These are phyloP conservation scores for Agriotes lineatus DNA, from an alignment of 2,888 invertebrate genomes.

Conservation along the genomic window DNA sequence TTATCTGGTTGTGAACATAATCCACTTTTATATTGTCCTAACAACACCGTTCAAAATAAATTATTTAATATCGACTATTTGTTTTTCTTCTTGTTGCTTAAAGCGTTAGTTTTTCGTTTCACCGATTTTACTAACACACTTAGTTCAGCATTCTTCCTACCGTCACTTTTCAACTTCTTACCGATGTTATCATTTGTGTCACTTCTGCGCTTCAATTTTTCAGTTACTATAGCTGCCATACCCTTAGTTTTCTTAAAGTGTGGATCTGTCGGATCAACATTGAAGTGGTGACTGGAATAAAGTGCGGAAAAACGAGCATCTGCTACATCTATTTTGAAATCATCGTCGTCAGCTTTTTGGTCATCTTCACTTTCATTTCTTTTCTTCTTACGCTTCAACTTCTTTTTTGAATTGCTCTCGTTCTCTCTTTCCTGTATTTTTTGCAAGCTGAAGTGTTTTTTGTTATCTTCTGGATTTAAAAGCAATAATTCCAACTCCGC, in stretches of 20 bases:
- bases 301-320: slow-evolving; percentile 89
- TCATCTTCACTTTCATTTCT: too few relatives aligned
- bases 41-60: slow-evolving; percentile 25
- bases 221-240: slow-evolving; percentile 84
- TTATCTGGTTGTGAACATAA: slow-evolving; percentile 30
- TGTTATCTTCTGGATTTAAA: slow-evolving; percentile 72
- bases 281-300: slow-evolving; percentile 87
- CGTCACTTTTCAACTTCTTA: slow-evolving; percentile 59
- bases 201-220: slow-evolving; percentile 82
- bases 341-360: slow-evolving; percentile 67
- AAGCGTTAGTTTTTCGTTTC: slow-evolving; percentile 75
- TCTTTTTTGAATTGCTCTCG: slow-evolving; percentile 75
- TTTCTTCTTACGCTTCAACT: slow-evolving; percentile 71
- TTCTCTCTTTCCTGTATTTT: slow-evolving; percentile 80
- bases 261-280: slow-evolving; percentile 93
- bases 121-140: slow-evolving; percentile 82
- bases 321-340: slow-evolving; percentile 82
- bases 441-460: slow-evolving; percentile 85
- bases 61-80: slow-evolving; percentile 25
- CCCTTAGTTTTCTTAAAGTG: slow-evolving; percentile 91
- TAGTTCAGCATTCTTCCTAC: slow-evolving; percentile 73
- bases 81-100: slow-evolving; percentile 55
- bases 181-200: slow-evolving; percentile 53
- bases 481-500: slow-evolving; percentile 79
- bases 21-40: slow-evolving; percentile 28